A percentile compares a stretch with the other conserved stretches of the same genome.
phyloP scores from a whole-genome alignment of 2,113 vertebrate genomes.

The Anthoscopus minutus region DNA sequence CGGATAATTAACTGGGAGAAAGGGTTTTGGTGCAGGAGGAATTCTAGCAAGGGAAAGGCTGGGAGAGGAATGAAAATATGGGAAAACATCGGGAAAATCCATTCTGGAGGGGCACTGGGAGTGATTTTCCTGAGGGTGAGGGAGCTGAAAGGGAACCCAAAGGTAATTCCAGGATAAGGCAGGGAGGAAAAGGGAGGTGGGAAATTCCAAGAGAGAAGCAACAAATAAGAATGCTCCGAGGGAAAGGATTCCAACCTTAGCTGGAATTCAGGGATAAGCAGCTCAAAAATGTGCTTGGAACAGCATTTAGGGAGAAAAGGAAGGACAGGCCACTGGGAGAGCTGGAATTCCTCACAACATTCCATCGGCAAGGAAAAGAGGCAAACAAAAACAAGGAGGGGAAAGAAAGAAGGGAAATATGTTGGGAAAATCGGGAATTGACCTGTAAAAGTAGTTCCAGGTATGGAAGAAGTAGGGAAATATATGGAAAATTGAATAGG shows the following conservation, averaged over 20 bases:
- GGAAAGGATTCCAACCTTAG: background rate
- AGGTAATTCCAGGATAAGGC: background rate
- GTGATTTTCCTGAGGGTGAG: background rate
- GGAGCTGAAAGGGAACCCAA: background rate
- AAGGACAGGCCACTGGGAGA: background rate
- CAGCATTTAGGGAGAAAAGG: background rate
- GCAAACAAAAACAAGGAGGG: background rate
- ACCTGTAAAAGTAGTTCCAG: background rate
- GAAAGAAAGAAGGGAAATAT: background rate
- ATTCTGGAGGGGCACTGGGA: background rate
- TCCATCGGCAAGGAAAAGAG: background rate
- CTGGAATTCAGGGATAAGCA: background rate
- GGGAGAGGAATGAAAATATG: background rate
- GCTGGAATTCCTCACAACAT: background rate
- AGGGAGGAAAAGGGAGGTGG: background rate
- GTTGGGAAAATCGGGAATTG: background rate
- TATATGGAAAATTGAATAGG: background rate
- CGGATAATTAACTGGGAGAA: background rate
- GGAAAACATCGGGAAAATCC: background rate
- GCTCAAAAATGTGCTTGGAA: background rate
- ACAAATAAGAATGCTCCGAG: background rate
- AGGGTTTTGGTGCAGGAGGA: background rate
- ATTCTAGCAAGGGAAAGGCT: background rate
- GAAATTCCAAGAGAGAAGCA: background rate
- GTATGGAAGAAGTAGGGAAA: background rate